Percentiles rank a stretch among this genome's conserved stretches.
Evolutionary conservation across 1,140 invertebrate species (phyloP).

Genomic region (Apis cerana): DNA sequence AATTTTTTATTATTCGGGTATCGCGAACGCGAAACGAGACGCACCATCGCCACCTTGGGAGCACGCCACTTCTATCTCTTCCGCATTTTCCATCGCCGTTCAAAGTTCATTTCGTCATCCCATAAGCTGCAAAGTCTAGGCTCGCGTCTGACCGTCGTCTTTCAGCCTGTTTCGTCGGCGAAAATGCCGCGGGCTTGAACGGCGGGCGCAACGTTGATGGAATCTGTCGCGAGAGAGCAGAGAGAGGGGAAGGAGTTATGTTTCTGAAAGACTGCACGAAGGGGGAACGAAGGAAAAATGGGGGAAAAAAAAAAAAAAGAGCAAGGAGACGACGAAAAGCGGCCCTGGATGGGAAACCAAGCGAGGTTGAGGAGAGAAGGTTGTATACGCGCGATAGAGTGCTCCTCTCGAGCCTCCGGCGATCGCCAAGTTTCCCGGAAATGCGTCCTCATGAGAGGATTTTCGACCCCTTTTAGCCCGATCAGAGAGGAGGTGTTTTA

Average conservation of each 20-base stretch:
- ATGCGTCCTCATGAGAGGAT: slow-evolving; percentile 48
- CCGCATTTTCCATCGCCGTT: background rate
- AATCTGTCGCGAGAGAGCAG: slow-evolving; percentile 30
- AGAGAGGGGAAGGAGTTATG: background rate
- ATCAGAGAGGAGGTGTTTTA: background rate
- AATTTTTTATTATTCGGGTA: too few relatives aligned
- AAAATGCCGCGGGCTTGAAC: slow-evolving; percentile 53
- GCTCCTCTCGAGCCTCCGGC: slow-evolving; percentile 64
- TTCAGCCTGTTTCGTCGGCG: slow-evolving; percentile 6
- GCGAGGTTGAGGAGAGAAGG: background rate
- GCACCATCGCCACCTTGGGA: background rate
- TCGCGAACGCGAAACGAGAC: background rate
- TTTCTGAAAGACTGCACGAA: slow-evolving; percentile 40
- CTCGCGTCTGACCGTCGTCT: slow-evolving; percentile 5
- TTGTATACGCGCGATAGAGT: slow-evolving; percentile 39
- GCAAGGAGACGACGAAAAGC: slow-evolving; percentile 11
- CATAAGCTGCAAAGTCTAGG: background rate
- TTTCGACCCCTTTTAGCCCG: slow-evolving; percentile 34
- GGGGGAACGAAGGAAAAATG: background rate
- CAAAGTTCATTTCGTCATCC: background rate
- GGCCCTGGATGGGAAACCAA: background rate
- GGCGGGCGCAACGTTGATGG: slow-evolving; percentile 48
- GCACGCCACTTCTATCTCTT: too few relatives aligned
- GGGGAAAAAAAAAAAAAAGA: slow-evolving; percentile 15
- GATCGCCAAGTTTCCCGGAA: slow-evolving; percentile 62